phyloP scores from a whole-genome alignment of 1,140 invertebrate genomes.

The Penaeus indicus region DNA sequence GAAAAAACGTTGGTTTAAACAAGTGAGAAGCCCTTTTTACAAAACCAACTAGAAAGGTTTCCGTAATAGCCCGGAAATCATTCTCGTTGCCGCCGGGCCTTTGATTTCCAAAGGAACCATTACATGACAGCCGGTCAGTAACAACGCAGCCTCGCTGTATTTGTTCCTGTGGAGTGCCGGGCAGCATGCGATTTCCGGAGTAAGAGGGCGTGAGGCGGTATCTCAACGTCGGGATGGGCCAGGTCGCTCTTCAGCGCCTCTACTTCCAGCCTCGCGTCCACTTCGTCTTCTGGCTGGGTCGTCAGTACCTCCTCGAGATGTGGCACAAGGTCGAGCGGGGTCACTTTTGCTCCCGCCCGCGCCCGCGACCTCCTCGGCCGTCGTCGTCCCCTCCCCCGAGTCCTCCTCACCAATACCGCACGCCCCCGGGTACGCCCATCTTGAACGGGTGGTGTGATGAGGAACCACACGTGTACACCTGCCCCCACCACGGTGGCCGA shows the following conservation, averaged over 20 bases:
- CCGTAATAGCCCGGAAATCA: too few relatives aligned
- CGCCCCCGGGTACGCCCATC: not conserved
- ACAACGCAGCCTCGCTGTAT: too few relatives aligned
- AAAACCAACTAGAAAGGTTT: too few relatives aligned
- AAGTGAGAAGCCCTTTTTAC: too few relatives aligned
- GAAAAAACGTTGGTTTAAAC: too few relatives aligned
- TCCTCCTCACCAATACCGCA: not conserved
- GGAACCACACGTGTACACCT: constrained; percentile 39
- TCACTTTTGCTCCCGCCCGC: not conserved
- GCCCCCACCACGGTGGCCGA: constrained; percentile 43
- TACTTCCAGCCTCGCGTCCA: constrained; percentile 41
- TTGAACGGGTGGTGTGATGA: not conserved
- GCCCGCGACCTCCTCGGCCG: constrained; percentile 5
- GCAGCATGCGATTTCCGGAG: too few relatives aligned
- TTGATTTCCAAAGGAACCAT: too few relatives aligned
- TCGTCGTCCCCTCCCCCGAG: not conserved
- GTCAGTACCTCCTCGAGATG: constrained; percentile 42
- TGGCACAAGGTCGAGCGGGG: constrained; percentile 39
- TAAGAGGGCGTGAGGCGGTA: too few relatives aligned
- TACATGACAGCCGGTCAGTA: too few relatives aligned
- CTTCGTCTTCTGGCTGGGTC: constrained; percentile 48
- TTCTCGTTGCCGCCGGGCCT: too few relatives aligned
- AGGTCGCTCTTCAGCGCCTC: constrained; percentile 28
- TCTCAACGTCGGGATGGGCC: constrained; percentile 32
- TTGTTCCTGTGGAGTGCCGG: too few relatives aligned